These are phyloP conservation scores for Cuniculus paca DNA, from an alignment of 2,797 vertebrate genomes.

Conservation along the genomic window DNA sequence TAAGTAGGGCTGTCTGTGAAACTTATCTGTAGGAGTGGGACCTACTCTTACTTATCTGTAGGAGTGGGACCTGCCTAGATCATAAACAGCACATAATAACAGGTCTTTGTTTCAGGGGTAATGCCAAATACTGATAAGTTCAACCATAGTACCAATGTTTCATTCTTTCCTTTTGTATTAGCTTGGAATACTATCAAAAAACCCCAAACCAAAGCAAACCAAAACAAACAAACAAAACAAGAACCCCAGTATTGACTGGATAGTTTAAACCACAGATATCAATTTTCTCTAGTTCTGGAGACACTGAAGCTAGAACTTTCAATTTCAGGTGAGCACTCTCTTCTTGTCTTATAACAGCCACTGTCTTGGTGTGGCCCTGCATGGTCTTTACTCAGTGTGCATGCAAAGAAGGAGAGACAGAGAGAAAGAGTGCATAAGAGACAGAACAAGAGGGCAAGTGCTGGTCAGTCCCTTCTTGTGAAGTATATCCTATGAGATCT, in stretches of 20 bases:
- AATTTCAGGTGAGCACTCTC: neutral
- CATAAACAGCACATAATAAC: neutral
- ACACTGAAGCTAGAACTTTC: neutral
- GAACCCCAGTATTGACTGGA: neutral
- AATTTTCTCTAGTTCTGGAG: neutral
- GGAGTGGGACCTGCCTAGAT: neutral
- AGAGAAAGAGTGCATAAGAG: neutral
- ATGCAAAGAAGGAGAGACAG: neutral
- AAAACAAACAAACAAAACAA: too few relatives aligned
- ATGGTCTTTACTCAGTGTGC: neutral
- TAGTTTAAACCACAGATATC: neutral
- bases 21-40: neutral
- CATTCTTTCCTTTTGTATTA: neutral
- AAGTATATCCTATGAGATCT: neutral
- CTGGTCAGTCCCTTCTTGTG: neutral
- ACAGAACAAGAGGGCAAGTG: accelerated
- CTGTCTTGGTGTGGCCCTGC: neutral
- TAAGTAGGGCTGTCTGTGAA: neutral
- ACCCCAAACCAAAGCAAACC: too few relatives aligned
- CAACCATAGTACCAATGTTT: neutral
- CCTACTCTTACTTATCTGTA: neutral
- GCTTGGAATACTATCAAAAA: too few relatives aligned
- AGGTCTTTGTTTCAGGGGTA: neutral
- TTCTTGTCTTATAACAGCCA: neutral
- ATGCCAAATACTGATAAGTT: neutral